These are phyloP conservation scores for Gonatopus flavifemur DNA, from an alignment of 1,140 invertebrate genomes.

Conservation along the genomic window DNA sequence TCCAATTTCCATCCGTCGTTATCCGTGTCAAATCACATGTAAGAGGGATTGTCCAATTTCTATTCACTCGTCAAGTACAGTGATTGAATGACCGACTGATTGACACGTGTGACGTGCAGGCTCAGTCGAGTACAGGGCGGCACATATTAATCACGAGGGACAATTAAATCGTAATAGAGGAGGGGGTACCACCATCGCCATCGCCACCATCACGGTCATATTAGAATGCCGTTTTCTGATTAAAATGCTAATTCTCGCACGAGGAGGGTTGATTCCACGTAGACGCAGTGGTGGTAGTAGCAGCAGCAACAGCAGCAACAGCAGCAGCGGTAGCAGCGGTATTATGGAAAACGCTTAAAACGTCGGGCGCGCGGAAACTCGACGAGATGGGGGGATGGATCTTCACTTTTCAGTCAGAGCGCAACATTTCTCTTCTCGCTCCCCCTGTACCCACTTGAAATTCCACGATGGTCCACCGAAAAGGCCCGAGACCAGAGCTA, in stretches of 20 bases:
- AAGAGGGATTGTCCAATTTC: too few species aligned
- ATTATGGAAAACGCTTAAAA: slow-evolving; percentile 36
- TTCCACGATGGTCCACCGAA: slow-evolving; percentile 28
- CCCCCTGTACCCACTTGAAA: slow-evolving; percentile 32
- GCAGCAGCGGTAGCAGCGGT: too few species aligned
- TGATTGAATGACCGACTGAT: too few species aligned
- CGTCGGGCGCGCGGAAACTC: neutral
- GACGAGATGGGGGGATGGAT: neutral
- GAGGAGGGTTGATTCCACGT: slow-evolving; percentile 15
- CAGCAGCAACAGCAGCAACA: too few species aligned
- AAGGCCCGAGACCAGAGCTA: slow-evolving; percentile 13
- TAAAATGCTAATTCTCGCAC: slow-evolving; percentile 40
- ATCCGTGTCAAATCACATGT: too few species aligned
- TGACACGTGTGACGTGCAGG: too few species aligned
- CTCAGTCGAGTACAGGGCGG: too few species aligned
- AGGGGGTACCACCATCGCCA: too few species aligned
- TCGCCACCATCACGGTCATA: too few species aligned
- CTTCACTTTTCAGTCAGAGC: slow-evolving; percentile 9
- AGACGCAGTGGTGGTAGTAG: too few species aligned
- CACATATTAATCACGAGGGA: slow-evolving; percentile 14
- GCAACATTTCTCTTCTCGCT: slow-evolving; percentile 6
- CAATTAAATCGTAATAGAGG: slow-evolving; percentile 24
- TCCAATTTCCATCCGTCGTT: too few species aligned
- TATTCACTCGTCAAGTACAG: too few species aligned
- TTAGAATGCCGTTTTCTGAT: slow-evolving; percentile 28